phyloP scores from a whole-genome alignment of 2,797 vertebrate species.

The Lindbergichthys nudifrons region DNA sequence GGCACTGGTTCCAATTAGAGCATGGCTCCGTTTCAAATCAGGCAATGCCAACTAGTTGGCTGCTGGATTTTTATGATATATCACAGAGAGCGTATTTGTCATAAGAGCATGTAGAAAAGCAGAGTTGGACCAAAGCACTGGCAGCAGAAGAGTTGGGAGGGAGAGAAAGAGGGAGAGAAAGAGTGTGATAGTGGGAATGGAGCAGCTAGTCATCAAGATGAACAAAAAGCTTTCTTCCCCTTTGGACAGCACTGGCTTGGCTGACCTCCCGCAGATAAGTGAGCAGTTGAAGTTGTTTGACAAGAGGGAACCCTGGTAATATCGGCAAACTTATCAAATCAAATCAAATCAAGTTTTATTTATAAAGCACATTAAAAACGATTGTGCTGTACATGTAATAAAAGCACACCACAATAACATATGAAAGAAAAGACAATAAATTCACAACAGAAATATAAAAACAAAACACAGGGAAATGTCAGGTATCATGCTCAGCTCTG shows the following conservation, averaged over 20 bases:
- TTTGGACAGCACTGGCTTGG: slow-evolving; percentile 26
- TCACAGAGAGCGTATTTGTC: slow-evolving; percentile 24
- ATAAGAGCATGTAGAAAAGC: slow-evolving; percentile 23
- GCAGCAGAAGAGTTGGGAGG: neutral
- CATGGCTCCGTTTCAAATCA: slow-evolving; percentile 46
- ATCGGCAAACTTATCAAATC: slow-evolving; percentile 26
- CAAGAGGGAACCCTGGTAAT: slow-evolving; percentile 21
- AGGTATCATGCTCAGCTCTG: no score
- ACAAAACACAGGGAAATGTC: no score
- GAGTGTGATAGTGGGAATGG: slow-evolving; percentile 20
- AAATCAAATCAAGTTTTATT: no score
- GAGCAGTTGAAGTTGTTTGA: slow-evolving; percentile 31
- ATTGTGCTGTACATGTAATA: no score
- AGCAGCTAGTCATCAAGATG: slow-evolving; percentile 27
- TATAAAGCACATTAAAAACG: no score
- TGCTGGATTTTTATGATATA: slow-evolving; percentile 43
- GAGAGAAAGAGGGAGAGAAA: neutral
- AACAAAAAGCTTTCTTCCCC: slow-evolving; percentile 38
- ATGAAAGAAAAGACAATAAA: no score
- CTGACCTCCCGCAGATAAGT: slow-evolving; percentile 45
- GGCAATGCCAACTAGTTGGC: slow-evolving; percentile 48
- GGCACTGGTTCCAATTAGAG: slow-evolving; percentile 65
- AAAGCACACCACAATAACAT: no score
- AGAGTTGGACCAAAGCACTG: slow-evolving; percentile 27
- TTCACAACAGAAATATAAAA: no score